A percentile compares a stretch with the other conserved stretches of the same genome.
These are phyloP conservation scores for Camponotus floridanus DNA, from an alignment of 1,140 invertebrate genomes.

Conservation along the genomic window DNA sequence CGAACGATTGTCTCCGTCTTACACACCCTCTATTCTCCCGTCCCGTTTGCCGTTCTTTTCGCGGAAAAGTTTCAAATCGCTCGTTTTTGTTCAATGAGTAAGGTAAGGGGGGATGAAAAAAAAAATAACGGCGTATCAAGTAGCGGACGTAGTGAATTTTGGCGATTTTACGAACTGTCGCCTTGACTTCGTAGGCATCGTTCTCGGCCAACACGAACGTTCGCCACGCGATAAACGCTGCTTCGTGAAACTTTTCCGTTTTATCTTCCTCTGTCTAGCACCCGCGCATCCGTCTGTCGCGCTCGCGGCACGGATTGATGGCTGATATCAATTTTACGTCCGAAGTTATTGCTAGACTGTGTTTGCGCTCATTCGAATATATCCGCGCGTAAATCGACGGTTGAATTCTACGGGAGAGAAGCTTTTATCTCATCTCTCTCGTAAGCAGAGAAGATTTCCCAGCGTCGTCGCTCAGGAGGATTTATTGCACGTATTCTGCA, in stretches of 20 bases:
- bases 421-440: conserved; percentile 53
- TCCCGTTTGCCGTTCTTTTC: conserved; percentile 19
- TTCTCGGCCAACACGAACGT: conserved; percentile 48
- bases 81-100: conserved; percentile 29
- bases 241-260: conserved; percentile 59
- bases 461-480: conserved; percentile 44
- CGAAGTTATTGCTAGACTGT: conserved; percentile 77
- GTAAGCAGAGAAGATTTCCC: conserved; percentile 56
- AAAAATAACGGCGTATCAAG: conserved; percentile 47
- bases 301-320: conserved; percentile 67
- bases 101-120: not conserved
- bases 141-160: conserved; percentile 63
- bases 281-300: conserved; percentile 39
- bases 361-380: conserved; percentile 77
- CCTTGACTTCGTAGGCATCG: conserved; percentile 53
- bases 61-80: conserved; percentile 49
- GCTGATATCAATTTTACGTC: conserved; percentile 77
- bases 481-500: conserved; percentile 49
- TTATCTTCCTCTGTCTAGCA: conserved; percentile 44
- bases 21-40: not conserved
- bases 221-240: conserved; percentile 36
- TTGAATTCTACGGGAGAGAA: conserved; percentile 35
- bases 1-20: conserved; percentile 35
- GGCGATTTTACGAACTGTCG: conserved; percentile 67
- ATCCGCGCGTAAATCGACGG: conserved; percentile 74